Evolutionary conservation across 2,888 invertebrate genomes (phyloP).

Genomic region (Mantis religiosa): DNA sequence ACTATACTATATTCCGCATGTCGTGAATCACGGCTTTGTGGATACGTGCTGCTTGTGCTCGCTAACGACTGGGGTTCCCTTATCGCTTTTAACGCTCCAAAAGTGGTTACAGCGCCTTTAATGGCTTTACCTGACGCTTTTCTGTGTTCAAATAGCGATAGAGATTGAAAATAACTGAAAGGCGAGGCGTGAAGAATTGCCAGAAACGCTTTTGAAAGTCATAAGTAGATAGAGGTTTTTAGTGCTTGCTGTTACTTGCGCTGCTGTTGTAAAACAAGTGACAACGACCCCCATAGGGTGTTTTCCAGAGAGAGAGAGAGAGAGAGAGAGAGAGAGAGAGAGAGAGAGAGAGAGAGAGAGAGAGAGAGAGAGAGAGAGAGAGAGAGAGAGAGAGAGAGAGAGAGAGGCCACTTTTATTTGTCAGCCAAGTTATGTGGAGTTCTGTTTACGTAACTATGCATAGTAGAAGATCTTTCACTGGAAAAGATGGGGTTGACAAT

Average conservation of each 20-base stretch:
- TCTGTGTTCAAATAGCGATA: neutral
- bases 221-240: neutral
- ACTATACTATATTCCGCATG: neutral
- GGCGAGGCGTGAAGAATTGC: neutral
- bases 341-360: too few species aligned
- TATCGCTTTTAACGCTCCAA: neutral
- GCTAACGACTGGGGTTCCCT: neutral
- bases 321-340: too few species aligned
- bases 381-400: too few species aligned
- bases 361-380: too few species aligned
- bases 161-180: neutral
- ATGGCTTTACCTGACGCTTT: neutral
- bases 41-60: neutral
- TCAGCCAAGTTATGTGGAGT: too few species aligned
- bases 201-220: neutral
- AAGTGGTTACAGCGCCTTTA: neutral
- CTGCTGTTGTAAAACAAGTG: neutral
- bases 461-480: too few species aligned
- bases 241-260: neutral
- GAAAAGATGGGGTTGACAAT: too few species aligned
- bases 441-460: too few species aligned
- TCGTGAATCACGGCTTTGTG: neutral
- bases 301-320: too few species aligned
- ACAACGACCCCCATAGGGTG: neutral
- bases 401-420: too few species aligned